A percentile compares a stretch with the other conserved stretches of the same genome.
These are phyloP conservation scores for Leucania comma DNA, from an alignment of 2,888 invertebrate species.

Conservation along the genomic window DNA sequence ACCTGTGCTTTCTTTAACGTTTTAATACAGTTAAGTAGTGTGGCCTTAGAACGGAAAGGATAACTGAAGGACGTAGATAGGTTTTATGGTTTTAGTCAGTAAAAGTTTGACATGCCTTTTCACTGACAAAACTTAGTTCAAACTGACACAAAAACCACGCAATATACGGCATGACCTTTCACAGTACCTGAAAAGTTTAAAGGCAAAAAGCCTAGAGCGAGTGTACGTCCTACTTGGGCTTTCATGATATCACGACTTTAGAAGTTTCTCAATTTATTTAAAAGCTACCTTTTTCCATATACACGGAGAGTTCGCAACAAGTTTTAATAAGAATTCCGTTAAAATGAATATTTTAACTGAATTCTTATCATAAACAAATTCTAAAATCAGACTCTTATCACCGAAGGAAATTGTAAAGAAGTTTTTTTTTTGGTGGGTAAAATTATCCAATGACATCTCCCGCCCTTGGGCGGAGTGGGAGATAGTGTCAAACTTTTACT, in stretches of 20 bases:
- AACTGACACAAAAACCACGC: not conserved
- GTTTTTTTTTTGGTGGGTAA: no score
- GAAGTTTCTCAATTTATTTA: conserved; percentile 50
- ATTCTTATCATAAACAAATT: not conserved
- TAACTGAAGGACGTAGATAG: no score
- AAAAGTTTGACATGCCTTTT: no score
- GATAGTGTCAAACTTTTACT: no score
- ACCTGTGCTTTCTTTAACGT: no score
- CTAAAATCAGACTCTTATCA: not conserved
- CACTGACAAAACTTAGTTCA: not conserved
- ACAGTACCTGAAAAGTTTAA: not conserved
- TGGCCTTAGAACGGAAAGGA: no score
- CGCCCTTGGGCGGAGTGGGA: no score
- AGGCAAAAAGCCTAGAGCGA: not conserved
- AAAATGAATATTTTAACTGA: not conserved
- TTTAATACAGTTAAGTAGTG: no score
- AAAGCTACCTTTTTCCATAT: conserved; percentile 28
- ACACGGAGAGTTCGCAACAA: conserved; percentile 14
- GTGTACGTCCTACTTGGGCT: conserved; percentile 3
- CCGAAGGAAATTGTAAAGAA: not conserved
- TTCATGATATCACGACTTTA: conserved; percentile 16
- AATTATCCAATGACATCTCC: no score
- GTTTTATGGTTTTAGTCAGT: no score
- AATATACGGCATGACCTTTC: not conserved
- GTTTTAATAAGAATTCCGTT: conserved; percentile 38